Evolutionary conservation across 1,140 invertebrate genomes (phyloP).

Genomic region (Drosophila erecta): DNA sequence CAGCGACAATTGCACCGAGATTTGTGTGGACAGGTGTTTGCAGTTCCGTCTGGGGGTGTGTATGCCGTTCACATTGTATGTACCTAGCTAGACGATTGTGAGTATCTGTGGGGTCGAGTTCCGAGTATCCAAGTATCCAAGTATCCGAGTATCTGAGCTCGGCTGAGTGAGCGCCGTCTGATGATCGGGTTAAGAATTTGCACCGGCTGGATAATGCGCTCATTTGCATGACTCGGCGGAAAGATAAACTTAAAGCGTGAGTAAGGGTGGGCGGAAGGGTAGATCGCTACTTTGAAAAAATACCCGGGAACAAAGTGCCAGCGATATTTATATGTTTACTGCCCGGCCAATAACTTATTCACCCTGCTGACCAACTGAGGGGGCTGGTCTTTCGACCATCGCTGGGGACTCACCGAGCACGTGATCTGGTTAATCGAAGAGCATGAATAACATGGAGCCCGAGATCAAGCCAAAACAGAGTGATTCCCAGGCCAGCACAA

Average conservation of each 20-base stretch:
- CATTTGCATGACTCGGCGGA: conserved; percentile 73
- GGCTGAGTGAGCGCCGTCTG: conserved; percentile 11
- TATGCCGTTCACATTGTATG: conserved; percentile 1
- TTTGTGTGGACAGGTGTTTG: conserved; percentile 34
- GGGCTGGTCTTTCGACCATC: conserved; percentile 35
- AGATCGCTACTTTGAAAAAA: conserved; percentile 25
- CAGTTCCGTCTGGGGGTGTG: conserved; percentile 27
- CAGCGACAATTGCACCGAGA: conserved; percentile 39
- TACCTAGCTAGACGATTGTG: neutral
- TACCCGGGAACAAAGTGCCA: conserved; percentile 40
- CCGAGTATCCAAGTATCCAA: neutral
- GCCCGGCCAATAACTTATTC: conserved; percentile 12
- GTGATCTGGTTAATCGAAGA: conserved; percentile 41
- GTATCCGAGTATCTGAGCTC: conserved; percentile 3
- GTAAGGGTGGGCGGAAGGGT: conserved; percentile 45
- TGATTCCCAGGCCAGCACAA: conserved; percentile 41
- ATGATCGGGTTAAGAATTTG: conserved; percentile 15
- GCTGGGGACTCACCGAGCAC: conserved; percentile 33
- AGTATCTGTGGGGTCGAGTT: conserved; percentile 4
- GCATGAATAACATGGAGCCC: conserved; percentile 28
- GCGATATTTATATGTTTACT: conserved; percentile 32
- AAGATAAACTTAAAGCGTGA: conserved; percentile 55
- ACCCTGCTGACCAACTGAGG: conserved; percentile 25
- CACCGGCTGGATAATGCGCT: conserved; percentile 52
- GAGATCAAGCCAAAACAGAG: conserved; percentile 26